Evolutionary conservation across 1,140 invertebrate species (phyloP).

Genomic region (Trachymyrmex septentrionalis): DNA sequence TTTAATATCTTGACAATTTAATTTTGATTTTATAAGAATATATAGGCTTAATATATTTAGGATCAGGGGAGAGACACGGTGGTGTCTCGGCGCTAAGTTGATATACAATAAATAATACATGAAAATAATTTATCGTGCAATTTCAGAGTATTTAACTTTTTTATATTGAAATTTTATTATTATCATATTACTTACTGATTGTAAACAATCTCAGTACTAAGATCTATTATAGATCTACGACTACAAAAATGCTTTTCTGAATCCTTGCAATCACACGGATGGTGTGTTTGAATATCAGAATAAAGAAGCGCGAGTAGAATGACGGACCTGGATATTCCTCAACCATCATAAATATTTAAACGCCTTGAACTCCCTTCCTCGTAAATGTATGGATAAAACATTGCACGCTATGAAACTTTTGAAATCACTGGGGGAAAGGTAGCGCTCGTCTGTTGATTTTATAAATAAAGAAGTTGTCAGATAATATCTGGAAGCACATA

Average conservation of each 20-base stretch:
- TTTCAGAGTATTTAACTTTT: background rate
- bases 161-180: background rate
- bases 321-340: conserved; percentile 48
- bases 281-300: conserved; percentile 53
- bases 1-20: conserved; percentile 3
- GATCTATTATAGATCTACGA: conserved; percentile 2
- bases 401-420: conserved; percentile 57
- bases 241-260: background rate
- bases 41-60: background rate
- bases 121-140: conserved; percentile 11
- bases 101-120: background rate
- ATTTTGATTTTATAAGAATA: background rate
- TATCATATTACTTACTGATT: conserved; percentile 2
- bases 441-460: conserved; percentile 50
- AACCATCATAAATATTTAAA: conserved; percentile 63
- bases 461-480: conserved; percentile 51
- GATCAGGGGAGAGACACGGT: no score
- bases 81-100: no score
- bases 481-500: background rate
- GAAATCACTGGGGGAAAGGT: conserved; percentile 40
- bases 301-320: conserved; percentile 28
- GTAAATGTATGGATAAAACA: conserved; percentile 62
- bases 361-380: conserved; percentile 26
- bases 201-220: conserved; percentile 12
- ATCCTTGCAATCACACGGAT: conserved; percentile 35